Evolutionary conservation across 1,140 invertebrate species (phyloP), one percentile per base, ranked within the genome.

Genomic region (Caenorhabditis tropicalis): DNA sequence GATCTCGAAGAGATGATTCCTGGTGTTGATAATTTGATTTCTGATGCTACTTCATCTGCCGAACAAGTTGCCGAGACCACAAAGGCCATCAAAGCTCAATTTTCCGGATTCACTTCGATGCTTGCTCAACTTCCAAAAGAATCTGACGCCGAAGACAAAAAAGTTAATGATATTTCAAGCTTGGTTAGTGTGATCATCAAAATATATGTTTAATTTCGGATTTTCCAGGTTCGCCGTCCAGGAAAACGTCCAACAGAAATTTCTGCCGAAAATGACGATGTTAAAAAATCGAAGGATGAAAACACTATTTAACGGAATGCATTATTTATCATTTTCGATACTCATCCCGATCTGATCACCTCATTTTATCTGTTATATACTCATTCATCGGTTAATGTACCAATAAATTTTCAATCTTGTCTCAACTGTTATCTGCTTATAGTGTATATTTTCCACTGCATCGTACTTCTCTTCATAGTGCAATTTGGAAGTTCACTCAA

Each of bases 1-100:
- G 65, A 74, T 2, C 24, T 74, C 7, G 65, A 74, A n/a, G 65
- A 74, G n/a, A 74, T 74, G 65, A 43, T 74, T 39, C 33, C 65
- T 43, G 4, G 19, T 9, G n/a, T 74, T 9, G 65, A 74, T 24
- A n/a, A 39, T 5, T 43, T 46, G 36, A 74, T 74, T 24, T n/a
- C 36, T 46, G 65, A 74, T 74, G 16, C 65, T 24, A 43, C 12
- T 4, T 10, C n/a, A 7, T 74, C 65, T 43, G 65, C 65, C 4
- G 65, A 31, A 43, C 65, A 74, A 74, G 36, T 74, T 1, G 65
- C 43, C 1, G n/a, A 74, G 19, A 74, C 65, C 27, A 74, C 7
- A 31, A 43, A 43, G 12, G 65, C 36, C 4, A 74, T 74, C n/a
- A 74, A 74, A 31, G 65, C 65, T 31, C 65, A 74, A 24, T 74